Evolutionary conservation across 1,140 invertebrate genomes (phyloP).

Genomic region (Gerris buenoi): DNA sequence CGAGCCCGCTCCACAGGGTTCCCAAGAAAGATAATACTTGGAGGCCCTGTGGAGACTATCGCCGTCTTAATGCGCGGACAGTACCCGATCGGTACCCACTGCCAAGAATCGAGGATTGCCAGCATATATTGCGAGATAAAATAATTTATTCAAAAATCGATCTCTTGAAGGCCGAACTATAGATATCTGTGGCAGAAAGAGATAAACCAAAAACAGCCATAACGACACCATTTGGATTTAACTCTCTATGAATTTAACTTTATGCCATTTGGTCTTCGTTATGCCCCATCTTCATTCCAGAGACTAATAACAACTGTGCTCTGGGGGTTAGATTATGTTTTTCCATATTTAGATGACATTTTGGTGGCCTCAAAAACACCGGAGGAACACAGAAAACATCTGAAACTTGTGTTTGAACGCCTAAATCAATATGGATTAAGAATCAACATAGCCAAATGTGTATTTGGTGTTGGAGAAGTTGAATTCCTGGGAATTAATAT

Average conservation of each 20-base stretch:
- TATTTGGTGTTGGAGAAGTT: slow-evolving; percentile 6
- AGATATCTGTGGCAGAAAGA: slow-evolving; percentile 7
- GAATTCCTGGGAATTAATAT: slow-evolving; percentile 25
- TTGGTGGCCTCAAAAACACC: slow-evolving; percentile 26
- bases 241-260: slow-evolving; percentile 23
- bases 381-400: slow-evolving; percentile 27
- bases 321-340: slow-evolving; percentile 22
- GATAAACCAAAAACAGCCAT: slow-evolving; percentile 27
- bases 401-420: slow-evolving; percentile 26
- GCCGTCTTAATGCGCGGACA: slow-evolving; percentile 30
- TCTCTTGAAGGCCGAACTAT: slow-evolving; percentile 32
- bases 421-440: slow-evolving; percentile 21
- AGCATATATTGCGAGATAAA: slow-evolving; percentile 17
- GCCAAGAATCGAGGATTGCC: slow-evolving; percentile 10
- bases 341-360: slow-evolving; percentile 34
- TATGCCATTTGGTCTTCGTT: slow-evolving; percentile 32
- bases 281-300: slow-evolving; percentile 33
- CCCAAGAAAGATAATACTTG: slow-evolving; percentile 30
- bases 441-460: slow-evolving; percentile 16
- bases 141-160: slow-evolving; percentile 35
- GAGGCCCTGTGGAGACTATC: slow-evolving; percentile 32
- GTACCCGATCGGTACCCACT: slow-evolving; percentile 29
- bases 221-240: slow-evolving; percentile 24
- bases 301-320: slow-evolving; percentile 29
- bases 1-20: slow-evolving; percentile 32